Evolutionary conservation across 1,140 invertebrate genomes (phyloP).

Genomic region (Metaphire vulgaris): DNA sequence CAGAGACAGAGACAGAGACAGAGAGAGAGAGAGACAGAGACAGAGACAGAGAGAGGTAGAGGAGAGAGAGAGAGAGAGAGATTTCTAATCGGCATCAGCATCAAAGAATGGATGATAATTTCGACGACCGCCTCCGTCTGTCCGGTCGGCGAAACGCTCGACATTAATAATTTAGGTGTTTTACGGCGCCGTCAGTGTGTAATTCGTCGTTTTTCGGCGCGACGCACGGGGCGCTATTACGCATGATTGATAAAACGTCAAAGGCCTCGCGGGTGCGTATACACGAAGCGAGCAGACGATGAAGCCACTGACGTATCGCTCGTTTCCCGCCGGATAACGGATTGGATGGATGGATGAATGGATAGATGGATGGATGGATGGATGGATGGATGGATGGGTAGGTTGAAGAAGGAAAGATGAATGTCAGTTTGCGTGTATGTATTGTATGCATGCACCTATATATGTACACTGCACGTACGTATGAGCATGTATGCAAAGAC

Average conservation of each 20-base stretch:
- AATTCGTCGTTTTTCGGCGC: not conserved
- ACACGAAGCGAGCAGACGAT: not conserved
- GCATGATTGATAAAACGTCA: conserved; percentile 2
- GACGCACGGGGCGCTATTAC: not conserved
- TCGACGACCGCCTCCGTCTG: not conserved
- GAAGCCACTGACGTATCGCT: not conserved
- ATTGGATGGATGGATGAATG: not conserved
- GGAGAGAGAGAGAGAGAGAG: not conserved
- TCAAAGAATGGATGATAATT: not conserved
- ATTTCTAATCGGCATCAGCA: not conserved
- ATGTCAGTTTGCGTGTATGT: no score
- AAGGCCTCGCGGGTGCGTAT: not conserved
- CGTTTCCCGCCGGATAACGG: no score
- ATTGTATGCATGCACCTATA: no score
- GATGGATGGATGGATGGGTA: no score
- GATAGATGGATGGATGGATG: no score
- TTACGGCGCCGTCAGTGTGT: not conserved
- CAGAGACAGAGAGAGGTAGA: no score
- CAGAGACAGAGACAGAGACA: no score
- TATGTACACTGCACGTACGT: no score
- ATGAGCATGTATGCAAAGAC: no score
- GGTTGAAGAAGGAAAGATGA: no score
- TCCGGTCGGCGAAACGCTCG: not conserved
- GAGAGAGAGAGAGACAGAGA: no score
- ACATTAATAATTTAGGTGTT: not conserved